Evolutionary conservation across 1,140 invertebrate species (phyloP).

Genomic region (Mylabris phalerata): DNA sequence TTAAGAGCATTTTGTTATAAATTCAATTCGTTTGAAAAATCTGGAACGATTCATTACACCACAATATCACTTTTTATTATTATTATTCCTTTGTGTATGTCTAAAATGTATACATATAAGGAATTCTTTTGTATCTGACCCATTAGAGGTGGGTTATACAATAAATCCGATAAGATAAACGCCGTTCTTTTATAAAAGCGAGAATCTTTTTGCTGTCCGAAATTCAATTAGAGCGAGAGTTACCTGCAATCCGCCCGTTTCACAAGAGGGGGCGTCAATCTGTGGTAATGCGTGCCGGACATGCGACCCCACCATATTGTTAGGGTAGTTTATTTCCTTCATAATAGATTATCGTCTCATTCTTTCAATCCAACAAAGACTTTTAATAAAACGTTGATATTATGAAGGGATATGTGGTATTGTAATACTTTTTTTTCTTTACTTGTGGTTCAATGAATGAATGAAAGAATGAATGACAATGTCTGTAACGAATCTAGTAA

Average conservation of each 20-base stretch:
- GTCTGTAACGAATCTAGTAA: too few relatives aligned
- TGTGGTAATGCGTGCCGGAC: conserved; percentile 11
- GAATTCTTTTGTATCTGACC: conserved; percentile 7
- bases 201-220: conserved; percentile 9
- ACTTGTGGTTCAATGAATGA: too few relatives aligned
- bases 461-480: too few relatives aligned
- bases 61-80: too few relatives aligned
- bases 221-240: conserved; percentile 19
- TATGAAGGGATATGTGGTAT: too few relatives aligned
- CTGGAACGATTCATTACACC: too few relatives aligned
- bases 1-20: conserved; percentile 34
- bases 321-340: conserved; percentile 5
- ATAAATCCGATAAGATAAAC: background rate
- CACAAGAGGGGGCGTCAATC: too few relatives aligned
- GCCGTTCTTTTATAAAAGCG: background rate
- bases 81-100: too few relatives aligned
- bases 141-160: conserved; percentile 7
- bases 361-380: conserved; percentile 4
- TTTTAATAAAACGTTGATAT: background rate
- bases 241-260: conserved; percentile 12
- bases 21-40: conserved; percentile 18
- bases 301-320: conserved; percentile 9
- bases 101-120: too few relatives aligned
- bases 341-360: conserved; percentile 12
- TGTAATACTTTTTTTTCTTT: too few relatives aligned